Evolutionary conservation across 2,888 invertebrate species (phyloP).

Genomic region (Merodon equestris): DNA sequence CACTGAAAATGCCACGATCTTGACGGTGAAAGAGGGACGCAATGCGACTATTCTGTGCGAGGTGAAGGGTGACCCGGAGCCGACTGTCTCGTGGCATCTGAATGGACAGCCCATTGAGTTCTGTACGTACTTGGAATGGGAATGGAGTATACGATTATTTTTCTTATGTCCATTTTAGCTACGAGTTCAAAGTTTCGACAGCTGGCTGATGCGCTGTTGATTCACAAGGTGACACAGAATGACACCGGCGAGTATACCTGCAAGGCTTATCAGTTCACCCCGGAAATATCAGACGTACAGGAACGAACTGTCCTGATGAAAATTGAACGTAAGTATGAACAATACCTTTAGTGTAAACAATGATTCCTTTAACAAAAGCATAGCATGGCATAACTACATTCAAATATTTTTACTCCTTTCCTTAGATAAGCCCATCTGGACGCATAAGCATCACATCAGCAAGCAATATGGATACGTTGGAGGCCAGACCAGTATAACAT

Average conservation of each 20-base stretch:
- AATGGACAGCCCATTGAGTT: conserved; percentile 77
- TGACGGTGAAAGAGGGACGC: conserved; percentile 80
- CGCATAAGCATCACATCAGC: conserved; percentile 72
- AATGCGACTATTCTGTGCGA: conserved; percentile 79
- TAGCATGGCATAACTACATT: too few relatives aligned
- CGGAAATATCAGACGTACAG: conserved; percentile 80
- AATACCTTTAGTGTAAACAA: too few relatives aligned
- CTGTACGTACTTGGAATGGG: conserved; percentile 40
- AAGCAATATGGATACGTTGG: conserved; percentile 78
- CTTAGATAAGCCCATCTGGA: conserved; percentile 77
- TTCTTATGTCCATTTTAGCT: conserved; percentile 68
- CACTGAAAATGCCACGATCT: conserved; percentile 80
- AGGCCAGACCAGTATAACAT: conserved; percentile 81
- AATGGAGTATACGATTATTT: conserved; percentile 14
- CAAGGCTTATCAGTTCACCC: conserved; percentile 80
- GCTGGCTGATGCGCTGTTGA: conserved; percentile 81
- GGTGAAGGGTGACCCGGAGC: conserved; percentile 79
- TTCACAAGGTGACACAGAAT: conserved; percentile 80
- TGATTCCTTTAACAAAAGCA: too few relatives aligned
- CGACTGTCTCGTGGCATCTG: conserved; percentile 79
- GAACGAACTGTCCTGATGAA: conserved; percentile 81
- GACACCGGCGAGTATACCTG: conserved; percentile 82
- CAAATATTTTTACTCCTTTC: too few relatives aligned
- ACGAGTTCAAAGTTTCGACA: conserved; percentile 78
- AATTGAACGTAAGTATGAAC: conserved; percentile 81